Percentiles rank a stretch among this genome's conserved stretches.
These are phyloP conservation scores for Leptoclinus maculatus DNA, from an alignment of 2,797 vertebrate species.

Conservation along the genomic window DNA sequence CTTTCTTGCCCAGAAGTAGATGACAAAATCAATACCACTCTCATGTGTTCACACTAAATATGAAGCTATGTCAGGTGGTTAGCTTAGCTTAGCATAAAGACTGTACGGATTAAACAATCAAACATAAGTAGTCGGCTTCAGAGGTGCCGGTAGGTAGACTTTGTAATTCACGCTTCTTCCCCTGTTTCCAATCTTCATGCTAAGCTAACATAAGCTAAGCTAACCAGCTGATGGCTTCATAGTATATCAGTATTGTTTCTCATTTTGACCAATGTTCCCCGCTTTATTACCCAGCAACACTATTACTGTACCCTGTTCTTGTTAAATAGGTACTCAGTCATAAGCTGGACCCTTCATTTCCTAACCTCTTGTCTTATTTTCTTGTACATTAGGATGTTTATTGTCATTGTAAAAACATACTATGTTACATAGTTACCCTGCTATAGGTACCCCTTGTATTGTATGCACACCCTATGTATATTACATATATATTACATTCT, in stretches of 20 bases:
- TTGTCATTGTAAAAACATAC: too few species aligned
- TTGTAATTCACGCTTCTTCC: too few species aligned
- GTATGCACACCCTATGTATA: not conserved
- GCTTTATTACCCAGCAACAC: too few species aligned
- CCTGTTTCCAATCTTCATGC: not conserved
- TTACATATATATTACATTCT: not conserved
- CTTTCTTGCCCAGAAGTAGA: not conserved
- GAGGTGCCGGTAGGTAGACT: too few species aligned
- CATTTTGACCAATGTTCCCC: too few species aligned
- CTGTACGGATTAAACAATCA: not conserved
- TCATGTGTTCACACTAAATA: not conserved
- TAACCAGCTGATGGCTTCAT: too few species aligned
- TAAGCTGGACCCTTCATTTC: not conserved
- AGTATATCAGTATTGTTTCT: not conserved
- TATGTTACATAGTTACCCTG: not conserved
- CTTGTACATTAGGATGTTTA: too few species aligned
- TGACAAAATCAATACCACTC: too few species aligned
- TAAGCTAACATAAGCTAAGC: not conserved
- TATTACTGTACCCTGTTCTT: too few species aligned
- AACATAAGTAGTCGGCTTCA: too few species aligned
- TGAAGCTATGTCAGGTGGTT: too few species aligned
- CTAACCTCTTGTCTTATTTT: too few species aligned
- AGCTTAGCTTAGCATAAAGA: not conserved
- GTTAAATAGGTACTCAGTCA: not conserved
- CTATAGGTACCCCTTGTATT: not conserved